phyloP scores from a whole-genome alignment of 1,140 invertebrate genomes.

The Harlomillsia oculata region DNA sequence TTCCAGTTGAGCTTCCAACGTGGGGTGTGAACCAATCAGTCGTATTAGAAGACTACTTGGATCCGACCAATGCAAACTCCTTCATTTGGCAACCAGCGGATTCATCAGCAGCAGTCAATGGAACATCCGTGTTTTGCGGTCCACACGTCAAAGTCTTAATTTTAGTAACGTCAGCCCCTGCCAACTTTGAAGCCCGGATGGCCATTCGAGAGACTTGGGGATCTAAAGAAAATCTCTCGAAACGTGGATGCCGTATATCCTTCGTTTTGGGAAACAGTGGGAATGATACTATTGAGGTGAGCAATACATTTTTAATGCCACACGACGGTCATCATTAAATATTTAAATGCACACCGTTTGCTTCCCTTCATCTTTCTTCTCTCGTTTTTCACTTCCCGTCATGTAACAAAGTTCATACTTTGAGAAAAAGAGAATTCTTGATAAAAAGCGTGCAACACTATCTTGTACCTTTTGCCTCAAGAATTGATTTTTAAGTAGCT shows the following conservation, averaged over 20 bases:
- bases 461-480: too few species aligned
- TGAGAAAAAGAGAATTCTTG: too few species aligned
- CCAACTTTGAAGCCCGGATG: constrained; percentile 40
- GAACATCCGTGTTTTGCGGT: constrained; percentile 22
- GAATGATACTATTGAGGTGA: constrained; percentile 28
- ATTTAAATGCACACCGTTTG: background rate
- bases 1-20: constrained; percentile 32
- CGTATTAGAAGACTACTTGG: constrained; percentile 30
- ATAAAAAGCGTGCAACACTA: too few species aligned
- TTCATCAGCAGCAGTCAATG: background rate
- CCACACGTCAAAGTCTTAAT: constrained; percentile 25
- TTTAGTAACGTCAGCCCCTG: constrained; percentile 28
- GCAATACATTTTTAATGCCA: background rate
- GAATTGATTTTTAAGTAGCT: too few species aligned
- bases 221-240: constrained; percentile 49
- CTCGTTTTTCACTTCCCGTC: constrained; percentile 6
- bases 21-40: constrained; percentile 30
- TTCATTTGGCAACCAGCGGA: constrained; percentile 27
- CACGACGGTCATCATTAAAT: background rate
- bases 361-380: background rate
- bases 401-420: too few species aligned
- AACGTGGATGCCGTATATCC: constrained; percentile 35
- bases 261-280: constrained; percentile 29
- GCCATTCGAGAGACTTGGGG: constrained; percentile 77
- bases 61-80: constrained; percentile 14